Evolutionary conservation across 2,888 invertebrate species (phyloP).

Genomic region (Drosophila kanekoi): DNA sequence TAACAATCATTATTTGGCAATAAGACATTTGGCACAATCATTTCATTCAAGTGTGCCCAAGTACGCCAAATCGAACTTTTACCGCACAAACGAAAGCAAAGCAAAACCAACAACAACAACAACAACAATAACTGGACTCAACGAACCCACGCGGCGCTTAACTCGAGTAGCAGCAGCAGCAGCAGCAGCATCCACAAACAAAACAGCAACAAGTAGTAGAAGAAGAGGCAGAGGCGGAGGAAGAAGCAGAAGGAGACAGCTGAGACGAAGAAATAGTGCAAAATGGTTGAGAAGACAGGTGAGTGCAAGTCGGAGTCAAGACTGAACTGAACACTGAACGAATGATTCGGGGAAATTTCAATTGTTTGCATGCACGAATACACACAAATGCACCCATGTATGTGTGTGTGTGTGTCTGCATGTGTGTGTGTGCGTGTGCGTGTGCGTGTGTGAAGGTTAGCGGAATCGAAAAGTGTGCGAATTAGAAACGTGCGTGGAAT

Average conservation of each 20-base stretch:
- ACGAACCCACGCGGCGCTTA: constrained; percentile 64
- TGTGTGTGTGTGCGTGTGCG: constrained; percentile 14
- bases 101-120: constrained; percentile 14
- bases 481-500: constrained; percentile 22
- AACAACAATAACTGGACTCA: constrained; percentile 15
- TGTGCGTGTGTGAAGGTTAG: constrained; percentile 36
- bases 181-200: constrained; percentile 13
- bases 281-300: constrained; percentile 81
- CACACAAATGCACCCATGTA: neutral
- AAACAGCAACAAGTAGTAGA: constrained; percentile 8
- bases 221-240: constrained; percentile 4
- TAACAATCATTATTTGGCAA: constrained; percentile 75
- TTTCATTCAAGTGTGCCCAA: constrained; percentile 60
- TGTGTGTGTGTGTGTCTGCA: neutral
- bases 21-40: constrained; percentile 72
- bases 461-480: constrained; percentile 22
- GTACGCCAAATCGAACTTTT: constrained; percentile 49
- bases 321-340: constrained; percentile 9
- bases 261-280: constrained; percentile 47
- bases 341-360: constrained; percentile 47
- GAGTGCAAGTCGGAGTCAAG: constrained; percentile 48
- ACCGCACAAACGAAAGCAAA: constrained; percentile 58
- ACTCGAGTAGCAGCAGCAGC: constrained; percentile 56
- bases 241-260: neutral
- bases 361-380: constrained; percentile 7